These are phyloP conservation scores for Hydra vulgaris DNA, from an alignment of 30 jellyfish, hydroid and myxozoan species.

Conservation along the genomic window DNA sequence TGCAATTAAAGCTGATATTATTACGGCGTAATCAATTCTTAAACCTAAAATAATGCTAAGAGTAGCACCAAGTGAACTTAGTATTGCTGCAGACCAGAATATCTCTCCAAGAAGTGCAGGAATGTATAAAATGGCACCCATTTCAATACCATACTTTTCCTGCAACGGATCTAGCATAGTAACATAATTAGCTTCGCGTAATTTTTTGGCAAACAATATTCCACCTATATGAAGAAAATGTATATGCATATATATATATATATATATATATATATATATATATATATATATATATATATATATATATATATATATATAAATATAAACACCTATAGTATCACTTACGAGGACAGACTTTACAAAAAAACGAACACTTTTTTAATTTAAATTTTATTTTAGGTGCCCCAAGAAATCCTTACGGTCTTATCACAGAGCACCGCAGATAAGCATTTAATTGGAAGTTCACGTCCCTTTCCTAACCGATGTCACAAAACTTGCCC, in stretches of 20 bases:
- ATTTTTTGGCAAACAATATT: slow-evolving; percentile 54
- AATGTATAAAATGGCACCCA: slow-evolving; percentile 77
- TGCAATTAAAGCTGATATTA: slow-evolving; percentile 58
- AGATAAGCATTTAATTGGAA: too few species aligned
- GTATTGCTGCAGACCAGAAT: slow-evolving; percentile 93
- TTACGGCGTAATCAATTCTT: slow-evolving; percentile 63
- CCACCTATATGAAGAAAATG: slow-evolving; percentile 50
- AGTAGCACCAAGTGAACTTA: slow-evolving; percentile 85
- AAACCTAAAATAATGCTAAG: slow-evolving; percentile 57
- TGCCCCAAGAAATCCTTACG: too few species aligned
- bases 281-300: too few species aligned
- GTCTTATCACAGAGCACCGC: too few species aligned
- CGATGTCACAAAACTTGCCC: too few species aligned
- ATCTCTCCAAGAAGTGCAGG: slow-evolving; percentile 94
- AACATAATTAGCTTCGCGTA: slow-evolving; percentile 78
- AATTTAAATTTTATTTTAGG: too few species aligned
- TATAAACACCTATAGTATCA: too few species aligned
- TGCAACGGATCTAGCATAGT: slow-evolving; percentile 96
- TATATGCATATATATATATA: background rate
- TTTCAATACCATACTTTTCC: slow-evolving; percentile 65
- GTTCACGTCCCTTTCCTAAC: too few species aligned
- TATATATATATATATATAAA: too few species aligned
- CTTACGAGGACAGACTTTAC: too few species aligned
- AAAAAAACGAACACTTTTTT: too few species aligned
- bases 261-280: too few species aligned